These are phyloP conservation scores for Calameuta filiformis DNA, from an alignment of 2,888 invertebrate species.

Conservation along the genomic window DNA sequence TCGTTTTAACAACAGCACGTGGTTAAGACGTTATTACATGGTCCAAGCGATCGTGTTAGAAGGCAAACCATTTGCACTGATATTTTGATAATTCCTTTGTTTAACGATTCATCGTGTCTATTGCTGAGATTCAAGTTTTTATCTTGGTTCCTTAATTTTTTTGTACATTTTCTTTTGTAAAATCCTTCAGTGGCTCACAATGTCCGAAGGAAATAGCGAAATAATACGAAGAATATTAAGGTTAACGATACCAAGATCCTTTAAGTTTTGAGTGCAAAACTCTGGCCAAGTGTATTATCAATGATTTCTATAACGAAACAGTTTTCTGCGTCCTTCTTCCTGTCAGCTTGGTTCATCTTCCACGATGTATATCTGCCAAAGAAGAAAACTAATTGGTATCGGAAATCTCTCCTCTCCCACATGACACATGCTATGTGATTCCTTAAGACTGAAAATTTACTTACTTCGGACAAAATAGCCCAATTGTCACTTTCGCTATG, in stretches of 20 bases:
- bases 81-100: not conserved
- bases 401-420: slow-evolving; percentile 18
- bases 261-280: not conserved
- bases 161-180: not conserved
- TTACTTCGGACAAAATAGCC: slow-evolving; percentile 92
- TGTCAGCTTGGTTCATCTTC: slow-evolving; percentile 63
- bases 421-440: not conserved
- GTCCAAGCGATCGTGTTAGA: not conserved
- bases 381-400: slow-evolving; percentile 19
- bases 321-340: slow-evolving; percentile 10
- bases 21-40: not conserved
- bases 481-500: slow-evolving; percentile 86
- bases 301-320: slow-evolving; percentile 18
- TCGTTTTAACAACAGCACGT: not conserved
- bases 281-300: slow-evolving; percentile 10
- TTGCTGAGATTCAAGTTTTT: not conserved
- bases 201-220: not conserved
- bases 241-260: not conserved
- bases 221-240: not conserved
- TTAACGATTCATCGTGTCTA: not conserved
- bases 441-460: slow-evolving; percentile 31
- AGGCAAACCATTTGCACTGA: not conserved
- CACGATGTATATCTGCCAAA: slow-evolving; percentile 60
- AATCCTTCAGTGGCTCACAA: not conserved
- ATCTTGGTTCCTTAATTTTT: not conserved